These are phyloP conservation scores for Acridotheres tristis DNA, from an alignment of 2,797 vertebrate genomes.

Conservation along the genomic window DNA sequence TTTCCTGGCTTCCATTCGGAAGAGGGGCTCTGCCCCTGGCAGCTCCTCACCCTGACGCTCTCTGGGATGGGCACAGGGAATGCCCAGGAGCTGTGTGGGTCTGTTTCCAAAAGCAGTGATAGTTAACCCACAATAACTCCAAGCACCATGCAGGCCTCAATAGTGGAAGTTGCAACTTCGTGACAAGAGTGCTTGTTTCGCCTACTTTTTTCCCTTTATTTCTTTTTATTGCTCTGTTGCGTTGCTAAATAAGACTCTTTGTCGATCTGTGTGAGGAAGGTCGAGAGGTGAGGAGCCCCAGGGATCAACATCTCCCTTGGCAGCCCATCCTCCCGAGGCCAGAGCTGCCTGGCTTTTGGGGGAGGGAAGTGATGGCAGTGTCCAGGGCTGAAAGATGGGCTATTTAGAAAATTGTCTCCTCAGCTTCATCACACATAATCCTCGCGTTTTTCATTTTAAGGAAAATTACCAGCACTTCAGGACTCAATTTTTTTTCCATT, in stretches of 20 bases:
- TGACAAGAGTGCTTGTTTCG: neutral
- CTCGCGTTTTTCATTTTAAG: neutral
- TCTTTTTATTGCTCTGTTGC: neutral
- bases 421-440: neutral
- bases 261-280: neutral
- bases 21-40: neutral
- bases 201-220: neutral
- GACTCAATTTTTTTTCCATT: neutral
- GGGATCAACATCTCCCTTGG: neutral
- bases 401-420: conserved; percentile 7
- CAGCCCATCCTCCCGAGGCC: neutral
- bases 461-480: neutral
- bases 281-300: neutral
- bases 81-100: neutral
- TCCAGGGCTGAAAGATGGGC: neutral
- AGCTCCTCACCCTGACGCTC: neutral
- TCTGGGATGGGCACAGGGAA: neutral
- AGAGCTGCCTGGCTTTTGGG: neutral
- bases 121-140: neutral
- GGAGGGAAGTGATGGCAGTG: neutral
- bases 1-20: neutral
- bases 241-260: neutral
- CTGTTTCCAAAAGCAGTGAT: neutral
- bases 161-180: neutral
- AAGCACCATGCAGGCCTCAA: too few species aligned